phyloP scores from a whole-genome alignment of 2,797 vertebrate genomes.

The Labroides dimidiatus region DNA sequence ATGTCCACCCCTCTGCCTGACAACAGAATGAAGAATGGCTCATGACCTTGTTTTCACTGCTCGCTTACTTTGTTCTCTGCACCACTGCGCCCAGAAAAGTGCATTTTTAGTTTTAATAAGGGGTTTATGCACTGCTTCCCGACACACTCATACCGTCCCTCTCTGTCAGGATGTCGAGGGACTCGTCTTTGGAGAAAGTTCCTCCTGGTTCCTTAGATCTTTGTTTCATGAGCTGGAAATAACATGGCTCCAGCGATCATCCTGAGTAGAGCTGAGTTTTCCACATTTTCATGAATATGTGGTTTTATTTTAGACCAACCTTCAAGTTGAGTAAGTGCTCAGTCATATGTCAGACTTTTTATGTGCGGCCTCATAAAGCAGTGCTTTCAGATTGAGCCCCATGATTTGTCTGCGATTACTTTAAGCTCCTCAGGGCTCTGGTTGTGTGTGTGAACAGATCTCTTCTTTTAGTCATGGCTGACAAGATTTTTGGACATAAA shows the following conservation, averaged over 20 bases:
- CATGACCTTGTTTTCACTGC: conserved; percentile 48
- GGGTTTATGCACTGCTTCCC: conserved; percentile 16
- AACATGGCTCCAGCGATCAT: conserved; percentile 31
- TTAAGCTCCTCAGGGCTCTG: background rate
- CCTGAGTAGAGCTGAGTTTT: conserved; percentile 26
- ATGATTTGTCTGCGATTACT: background rate
- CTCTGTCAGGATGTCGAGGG: conserved; percentile 25
- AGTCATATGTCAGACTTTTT: conserved; percentile 28
- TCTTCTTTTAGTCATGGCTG: conserved; percentile 11
- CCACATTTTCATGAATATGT: conserved; percentile 25
- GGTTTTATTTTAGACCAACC: conserved; percentile 38
- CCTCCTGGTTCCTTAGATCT: conserved; percentile 27
- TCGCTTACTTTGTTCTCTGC: conserved; percentile 44
- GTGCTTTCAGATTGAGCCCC: background rate
- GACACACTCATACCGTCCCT: conserved; percentile 9
- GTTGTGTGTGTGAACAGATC: conserved; percentile 11
- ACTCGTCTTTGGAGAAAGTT: background rate
- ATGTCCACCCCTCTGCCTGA: conserved; percentile 28
- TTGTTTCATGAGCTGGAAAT: conserved; percentile 45
- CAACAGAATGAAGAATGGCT: conserved; percentile 44
- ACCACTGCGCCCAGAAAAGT: conserved; percentile 53
- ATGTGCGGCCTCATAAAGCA: conserved; percentile 7
- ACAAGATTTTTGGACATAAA: background rate
- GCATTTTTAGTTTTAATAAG: conserved; percentile 64
- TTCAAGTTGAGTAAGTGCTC: conserved; percentile 8